Percentiles rank a stretch among this genome's conserved stretches.
These are phyloP conservation scores for Ectemnius lituratus DNA, from an alignment of 2,888 invertebrate species.

Conservation along the genomic window DNA sequence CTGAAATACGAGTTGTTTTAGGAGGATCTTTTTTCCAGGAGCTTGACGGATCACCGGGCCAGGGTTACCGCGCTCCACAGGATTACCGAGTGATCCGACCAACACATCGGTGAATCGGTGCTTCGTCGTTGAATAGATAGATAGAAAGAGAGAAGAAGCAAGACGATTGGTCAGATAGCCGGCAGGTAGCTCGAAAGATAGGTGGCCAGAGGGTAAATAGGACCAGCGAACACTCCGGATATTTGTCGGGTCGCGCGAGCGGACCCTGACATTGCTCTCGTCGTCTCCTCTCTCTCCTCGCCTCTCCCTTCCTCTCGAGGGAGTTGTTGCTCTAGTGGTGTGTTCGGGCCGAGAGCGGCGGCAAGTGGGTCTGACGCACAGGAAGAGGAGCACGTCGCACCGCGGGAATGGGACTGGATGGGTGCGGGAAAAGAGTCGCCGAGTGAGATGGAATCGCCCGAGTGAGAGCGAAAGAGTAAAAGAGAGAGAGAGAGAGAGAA, in stretches of 20 bases:
- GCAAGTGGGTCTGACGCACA: neutral
- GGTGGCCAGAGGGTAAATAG: neutral
- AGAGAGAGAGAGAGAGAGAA: conserved; percentile 44
- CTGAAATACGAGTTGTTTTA: conserved; percentile 45
- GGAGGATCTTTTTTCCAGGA: conserved; percentile 15
- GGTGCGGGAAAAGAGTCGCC: conserved; percentile 12
- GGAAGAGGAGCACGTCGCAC: neutral
- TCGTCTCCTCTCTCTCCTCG: no score
- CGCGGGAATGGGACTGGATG: conserved; percentile 7
- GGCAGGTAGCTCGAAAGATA: neutral
- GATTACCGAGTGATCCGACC: neutral
- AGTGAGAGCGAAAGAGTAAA: conserved; percentile 37
- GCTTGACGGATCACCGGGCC: conserved; percentile 10
- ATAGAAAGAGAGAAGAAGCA: no score
- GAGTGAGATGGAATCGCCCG: conserved; percentile 42
- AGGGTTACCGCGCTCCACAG: neutral
- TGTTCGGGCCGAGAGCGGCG: neutral
- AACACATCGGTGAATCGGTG: neutral
- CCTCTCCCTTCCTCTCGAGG: no score
- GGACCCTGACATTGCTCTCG: no score
- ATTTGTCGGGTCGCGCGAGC: no score
- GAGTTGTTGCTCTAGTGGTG: no score
- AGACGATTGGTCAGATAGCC: neutral
- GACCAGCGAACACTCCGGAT: no score
- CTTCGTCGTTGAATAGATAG: neutral